Conservation (phyloP, 2,797 vertebrate species). For the Cuculus canorus region DNA sequence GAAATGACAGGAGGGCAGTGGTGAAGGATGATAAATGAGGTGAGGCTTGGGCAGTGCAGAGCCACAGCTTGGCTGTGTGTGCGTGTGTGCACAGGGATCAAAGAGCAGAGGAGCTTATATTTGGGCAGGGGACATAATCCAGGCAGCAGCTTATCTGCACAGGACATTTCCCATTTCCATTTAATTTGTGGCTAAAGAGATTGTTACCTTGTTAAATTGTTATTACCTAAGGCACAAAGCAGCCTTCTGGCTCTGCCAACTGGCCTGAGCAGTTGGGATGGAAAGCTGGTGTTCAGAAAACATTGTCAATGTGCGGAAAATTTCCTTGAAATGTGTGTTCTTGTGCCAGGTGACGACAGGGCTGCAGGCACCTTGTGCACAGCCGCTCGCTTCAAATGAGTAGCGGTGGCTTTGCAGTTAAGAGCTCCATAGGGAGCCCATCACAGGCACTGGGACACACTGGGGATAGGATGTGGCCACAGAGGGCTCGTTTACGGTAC, state of each 20-base stretch:
- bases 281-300: conserved; percentile 53
- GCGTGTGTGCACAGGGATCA: not conserved
- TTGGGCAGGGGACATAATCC: conserved; percentile 53
- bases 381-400: not conserved
- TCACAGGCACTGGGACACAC: not conserved
- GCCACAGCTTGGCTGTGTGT: not conserved
- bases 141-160: conserved; percentile 64
- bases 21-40: not conserved
- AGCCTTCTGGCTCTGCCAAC: conserved; percentile 64
- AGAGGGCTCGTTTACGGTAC: not conserved
- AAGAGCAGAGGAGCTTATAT: conserved; percentile 54
- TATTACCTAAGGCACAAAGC: conserved; percentile 65
- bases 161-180: conserved; percentile 61
- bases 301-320: conserved; percentile 24
- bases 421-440: not conserved
- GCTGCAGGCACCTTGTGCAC: not conserved
- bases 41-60: not conserved
- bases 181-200: conserved; percentile 68
- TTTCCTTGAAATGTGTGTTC: conserved; percentile 54
- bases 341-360: not conserved
- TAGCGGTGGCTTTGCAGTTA: not conserved
- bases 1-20: not conserved
- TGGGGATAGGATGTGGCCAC: not conserved
- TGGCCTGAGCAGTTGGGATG: conserved; percentile 51
- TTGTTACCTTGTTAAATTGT: conserved; percentile 66